These are phyloP conservation scores for Pristionchus pacificus DNA, from an alignment of 1,140 invertebrate genomes.

Conservation along the genomic window DNA sequence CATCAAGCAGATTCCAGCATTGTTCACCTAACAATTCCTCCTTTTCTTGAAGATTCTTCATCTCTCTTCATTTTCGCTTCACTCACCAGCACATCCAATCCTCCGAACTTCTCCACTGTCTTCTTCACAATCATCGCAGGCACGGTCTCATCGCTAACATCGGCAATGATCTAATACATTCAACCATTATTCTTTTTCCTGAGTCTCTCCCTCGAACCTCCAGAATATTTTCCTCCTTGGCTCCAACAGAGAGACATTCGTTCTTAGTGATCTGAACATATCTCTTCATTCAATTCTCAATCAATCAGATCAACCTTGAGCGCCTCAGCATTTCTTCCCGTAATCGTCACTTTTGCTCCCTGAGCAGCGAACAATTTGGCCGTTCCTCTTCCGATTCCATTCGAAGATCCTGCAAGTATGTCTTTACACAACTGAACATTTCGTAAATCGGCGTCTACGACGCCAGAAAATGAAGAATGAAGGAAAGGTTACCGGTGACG, in stretches of 20 bases:
- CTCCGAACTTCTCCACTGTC: constrained; percentile 71
- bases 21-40: no score
- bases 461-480: no score
- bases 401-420: constrained; percentile 28
- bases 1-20: constrained; percentile 70
- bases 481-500: no score
- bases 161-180: no score
- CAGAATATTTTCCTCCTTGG: background rate
- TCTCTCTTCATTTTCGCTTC: no score
- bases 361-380: constrained; percentile 19
- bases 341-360: constrained; percentile 27
- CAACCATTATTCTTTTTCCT: no score
- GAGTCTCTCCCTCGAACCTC: no score
- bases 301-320: constrained; percentile 1
- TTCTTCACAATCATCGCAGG: constrained; percentile 1
- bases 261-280: no score
- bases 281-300: no score
- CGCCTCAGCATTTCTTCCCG: constrained; percentile 23
- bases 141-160: background rate
- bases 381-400: constrained; percentile 27
- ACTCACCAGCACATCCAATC: constrained; percentile 79
- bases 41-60: no score
- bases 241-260: constrained; percentile 4
- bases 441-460: no score
- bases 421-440: no score